Percentiles rank a stretch among this genome's conserved stretches.
phyloP scores from a whole-genome alignment of 2,113 vertebrate genomes.

The Tetrao urogallus region DNA sequence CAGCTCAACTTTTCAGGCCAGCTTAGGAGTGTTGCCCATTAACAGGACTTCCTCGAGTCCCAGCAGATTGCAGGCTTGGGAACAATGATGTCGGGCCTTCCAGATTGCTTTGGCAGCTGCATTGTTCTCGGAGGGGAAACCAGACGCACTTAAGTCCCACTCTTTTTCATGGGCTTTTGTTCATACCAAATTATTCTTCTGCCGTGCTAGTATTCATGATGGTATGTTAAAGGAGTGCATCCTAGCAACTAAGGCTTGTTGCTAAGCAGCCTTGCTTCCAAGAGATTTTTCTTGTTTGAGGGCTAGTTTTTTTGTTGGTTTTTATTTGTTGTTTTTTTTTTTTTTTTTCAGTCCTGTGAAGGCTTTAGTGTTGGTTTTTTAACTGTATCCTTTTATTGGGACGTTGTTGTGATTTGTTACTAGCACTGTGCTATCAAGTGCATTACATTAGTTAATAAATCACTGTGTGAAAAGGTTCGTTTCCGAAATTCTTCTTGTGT shows the following conservation, averaged over 20 bases:
- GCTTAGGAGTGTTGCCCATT: slow-evolving; percentile 81
- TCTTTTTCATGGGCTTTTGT: slow-evolving; percentile 87
- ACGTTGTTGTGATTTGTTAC: slow-evolving; percentile 76
- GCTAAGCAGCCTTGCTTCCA: slow-evolving; percentile 87
- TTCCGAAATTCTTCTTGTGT: slow-evolving; percentile 62
- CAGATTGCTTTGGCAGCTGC: slow-evolving; percentile 94
- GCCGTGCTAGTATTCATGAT: slow-evolving; percentile 90
- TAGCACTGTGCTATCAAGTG: slow-evolving; percentile 58
- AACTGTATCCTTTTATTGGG: slow-evolving; percentile 79
- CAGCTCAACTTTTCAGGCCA: slow-evolving; percentile 77
- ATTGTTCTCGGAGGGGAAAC: slow-evolving; percentile 88
- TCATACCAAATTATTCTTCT: slow-evolving; percentile 91
- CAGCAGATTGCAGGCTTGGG: slow-evolving; percentile 82
- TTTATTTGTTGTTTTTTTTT: not conserved
- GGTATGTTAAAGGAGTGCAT: slow-evolving; percentile 90
- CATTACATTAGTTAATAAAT: slow-evolving; percentile 80
- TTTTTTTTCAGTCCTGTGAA: slow-evolving; percentile 61
- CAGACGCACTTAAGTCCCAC: slow-evolving; percentile 89
- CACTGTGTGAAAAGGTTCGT: slow-evolving; percentile 55
- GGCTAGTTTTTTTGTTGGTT: slow-evolving; percentile 42
- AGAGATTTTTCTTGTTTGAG: slow-evolving; percentile 81
- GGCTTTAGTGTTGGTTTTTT: slow-evolving; percentile 69
- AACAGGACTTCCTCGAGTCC: slow-evolving; percentile 85
- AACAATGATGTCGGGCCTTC: slow-evolving; percentile 90
- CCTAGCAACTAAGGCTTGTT: slow-evolving; percentile 92